Evolutionary conservation across 2,797 vertebrate species (phyloP), one percentile per base, ranked within the genome.

Genomic region (Malurus leucopterus): DNA sequence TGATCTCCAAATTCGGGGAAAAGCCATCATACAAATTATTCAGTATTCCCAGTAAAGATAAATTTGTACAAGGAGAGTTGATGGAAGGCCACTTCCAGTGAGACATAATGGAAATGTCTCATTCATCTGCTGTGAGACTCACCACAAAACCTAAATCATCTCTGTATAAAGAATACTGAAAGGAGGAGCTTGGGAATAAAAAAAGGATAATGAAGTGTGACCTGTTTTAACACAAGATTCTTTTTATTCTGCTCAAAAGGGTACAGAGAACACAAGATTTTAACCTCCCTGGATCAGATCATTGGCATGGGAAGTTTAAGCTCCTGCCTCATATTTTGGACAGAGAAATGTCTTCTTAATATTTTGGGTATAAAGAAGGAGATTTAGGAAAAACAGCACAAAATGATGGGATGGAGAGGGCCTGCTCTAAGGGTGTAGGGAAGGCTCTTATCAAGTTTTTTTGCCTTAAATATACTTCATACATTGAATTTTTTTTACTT

Each of bases 191-290:
- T 12, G 20, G 18, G 58, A 46, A 54, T 3, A 13, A 32, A 47
- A 47, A 61, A 15, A 40, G 18, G 6, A 19, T 61, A 71, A 62
- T 18, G 7, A 29, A 55, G 71, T 6, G 8, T 9, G 6, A 58
- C 22, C 29, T 7, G 26, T 24, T 84, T 87, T 57, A 77, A 26
- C 30, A 50, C 32, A 67, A 67, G 8, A 15, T 71, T 69, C 1
- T 40, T 82, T 94, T 95, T 93, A 94, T 94, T 95, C 14, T 61
- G 4, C 32, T 89, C 3, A 6, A 32, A 49, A 70, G 7, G 18
- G 4, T 86, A 83, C 26, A 72, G 69, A 58, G 50, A 67, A 63
- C 6, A 41, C 9, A 15, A 57, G 10, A 64, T 32, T 89, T 91
- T 36, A 23, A 38, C 29, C 54, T 86, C 30, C 24, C 38, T 72